phyloP scores from a whole-genome alignment of 2,888 invertebrate species.

The Nysson spinosus region DNA sequence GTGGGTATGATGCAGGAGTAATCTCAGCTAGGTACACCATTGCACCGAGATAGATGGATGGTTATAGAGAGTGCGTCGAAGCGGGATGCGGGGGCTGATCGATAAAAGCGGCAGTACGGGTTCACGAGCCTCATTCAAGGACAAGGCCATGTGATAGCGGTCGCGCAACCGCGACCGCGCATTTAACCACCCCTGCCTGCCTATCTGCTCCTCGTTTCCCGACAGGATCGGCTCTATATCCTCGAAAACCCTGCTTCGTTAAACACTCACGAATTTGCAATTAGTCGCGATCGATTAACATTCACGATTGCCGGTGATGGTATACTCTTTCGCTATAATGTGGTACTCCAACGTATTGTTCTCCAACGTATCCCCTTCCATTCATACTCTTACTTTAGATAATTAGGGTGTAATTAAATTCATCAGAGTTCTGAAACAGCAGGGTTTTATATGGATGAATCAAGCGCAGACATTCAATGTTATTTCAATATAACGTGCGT shows the following conservation, averaged over 20 bases:
- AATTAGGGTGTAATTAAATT: too few relatives aligned
- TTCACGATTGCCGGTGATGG: too few relatives aligned
- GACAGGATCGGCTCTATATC: conserved; percentile 42
- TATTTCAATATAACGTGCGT: too few relatives aligned
- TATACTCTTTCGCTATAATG: too few relatives aligned
- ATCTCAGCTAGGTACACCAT: conserved; percentile 65
- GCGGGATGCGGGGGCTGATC: conserved; percentile 77
- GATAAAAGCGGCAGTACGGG: conserved; percentile 76
- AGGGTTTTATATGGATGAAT: too few relatives aligned
- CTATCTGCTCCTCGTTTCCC: conserved; percentile 59
- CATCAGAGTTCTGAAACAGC: too few relatives aligned
- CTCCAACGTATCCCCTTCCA: too few relatives aligned
- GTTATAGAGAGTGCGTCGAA: conserved; percentile 70
- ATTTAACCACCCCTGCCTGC: conserved; percentile 73
- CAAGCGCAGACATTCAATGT: too few relatives aligned
- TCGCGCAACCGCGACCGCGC: conserved; percentile 74
- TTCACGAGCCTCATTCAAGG: conserved; percentile 79
- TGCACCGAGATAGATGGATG: conserved; percentile 72
- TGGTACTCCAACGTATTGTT: too few relatives aligned
- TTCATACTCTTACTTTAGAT: too few relatives aligned
- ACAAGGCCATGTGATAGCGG: conserved; percentile 80
- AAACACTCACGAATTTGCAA: not conserved
- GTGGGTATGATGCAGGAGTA: conserved; percentile 45
- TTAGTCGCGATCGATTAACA: not conserved
- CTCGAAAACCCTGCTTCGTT: conserved; percentile 16